Percentiles rank a stretch among this genome's conserved stretches.
phyloP scores from a whole-genome alignment of 2,113 vertebrate genomes.

The Ciconia boyciana region DNA sequence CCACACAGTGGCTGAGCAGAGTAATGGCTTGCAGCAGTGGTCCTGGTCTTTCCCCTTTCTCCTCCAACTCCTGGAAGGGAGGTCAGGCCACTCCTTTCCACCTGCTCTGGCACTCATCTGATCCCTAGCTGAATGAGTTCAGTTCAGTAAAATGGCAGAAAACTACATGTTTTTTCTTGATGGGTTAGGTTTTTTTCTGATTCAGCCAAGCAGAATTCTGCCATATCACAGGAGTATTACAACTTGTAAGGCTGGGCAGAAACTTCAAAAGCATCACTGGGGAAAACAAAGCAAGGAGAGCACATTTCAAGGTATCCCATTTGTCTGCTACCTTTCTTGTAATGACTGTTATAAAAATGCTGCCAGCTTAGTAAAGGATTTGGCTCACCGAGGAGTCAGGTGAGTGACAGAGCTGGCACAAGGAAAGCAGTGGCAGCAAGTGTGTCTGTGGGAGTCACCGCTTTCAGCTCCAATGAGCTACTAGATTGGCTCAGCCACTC shows the following conservation, averaged over 20 bases:
- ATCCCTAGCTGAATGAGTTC: neutral
- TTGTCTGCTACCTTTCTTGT: neutral
- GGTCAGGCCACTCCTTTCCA: neutral
- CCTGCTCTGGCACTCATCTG: neutral
- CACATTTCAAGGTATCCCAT: neutral
- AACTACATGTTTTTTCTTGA: accelerated
- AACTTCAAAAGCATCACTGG: neutral
- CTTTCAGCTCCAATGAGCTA: neutral
- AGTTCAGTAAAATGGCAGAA: neutral
- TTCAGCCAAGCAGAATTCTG: neutral
- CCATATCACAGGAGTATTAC: accelerated
- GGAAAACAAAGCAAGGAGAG: neutral
- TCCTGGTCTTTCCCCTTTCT: neutral
- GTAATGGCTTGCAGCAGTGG: neutral
- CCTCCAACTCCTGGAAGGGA: neutral
- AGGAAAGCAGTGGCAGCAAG: neutral
- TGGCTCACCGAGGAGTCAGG: neutral
- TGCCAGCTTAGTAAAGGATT: neutral
- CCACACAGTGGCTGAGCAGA: neutral
- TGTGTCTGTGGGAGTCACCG: neutral
- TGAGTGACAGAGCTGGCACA: neutral
- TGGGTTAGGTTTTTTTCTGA: neutral
- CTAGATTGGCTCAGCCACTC: neutral
- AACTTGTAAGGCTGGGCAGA: neutral
- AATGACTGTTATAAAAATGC: neutral